Conservation (phyloP, 2,888 invertebrate species). For the Muscina levida region DNA sequence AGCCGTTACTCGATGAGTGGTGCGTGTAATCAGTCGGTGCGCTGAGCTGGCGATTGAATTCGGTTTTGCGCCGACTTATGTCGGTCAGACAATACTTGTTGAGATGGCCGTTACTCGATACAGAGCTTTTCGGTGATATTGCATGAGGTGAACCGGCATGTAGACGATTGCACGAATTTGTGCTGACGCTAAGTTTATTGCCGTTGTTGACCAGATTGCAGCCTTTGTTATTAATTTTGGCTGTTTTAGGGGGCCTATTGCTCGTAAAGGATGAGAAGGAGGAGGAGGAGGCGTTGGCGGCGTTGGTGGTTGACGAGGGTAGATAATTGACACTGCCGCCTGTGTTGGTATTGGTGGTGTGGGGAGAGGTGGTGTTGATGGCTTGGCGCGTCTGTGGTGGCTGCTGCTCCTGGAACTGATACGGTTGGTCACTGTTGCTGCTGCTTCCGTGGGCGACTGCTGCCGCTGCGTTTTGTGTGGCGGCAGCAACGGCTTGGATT, state of each 20-base stretch:
- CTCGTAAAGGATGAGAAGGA: slow-evolving; percentile 67
- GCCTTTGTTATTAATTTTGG: slow-evolving; percentile 78
- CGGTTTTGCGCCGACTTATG: slow-evolving; percentile 78
- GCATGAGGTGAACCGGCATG: slow-evolving; percentile 71
- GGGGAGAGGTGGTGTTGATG: no score
- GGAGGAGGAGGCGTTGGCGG: slow-evolving; percentile 33
- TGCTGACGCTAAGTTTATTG: slow-evolving; percentile 74
- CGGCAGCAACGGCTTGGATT: slow-evolving; percentile 56
- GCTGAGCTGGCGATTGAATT: slow-evolving; percentile 80
- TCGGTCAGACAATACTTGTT: slow-evolving; percentile 78
- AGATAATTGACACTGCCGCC: slow-evolving; percentile 65
- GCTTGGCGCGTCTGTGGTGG: slow-evolving; percentile 52
- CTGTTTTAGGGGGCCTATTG: slow-evolving; percentile 68
- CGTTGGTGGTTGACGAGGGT: slow-evolving; percentile 20
- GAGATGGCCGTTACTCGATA: slow-evolving; percentile 78
- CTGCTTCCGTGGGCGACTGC: slow-evolving; percentile 58
- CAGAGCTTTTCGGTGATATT: slow-evolving; percentile 76
- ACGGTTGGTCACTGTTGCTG: slow-evolving; percentile 46
- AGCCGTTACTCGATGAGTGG: slow-evolving; percentile 73
- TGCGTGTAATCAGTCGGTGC: slow-evolving; percentile 78
- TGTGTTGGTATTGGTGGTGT: no score
- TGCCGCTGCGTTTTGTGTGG: slow-evolving; percentile 59
- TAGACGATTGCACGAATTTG: slow-evolving; percentile 74
- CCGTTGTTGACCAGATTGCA: slow-evolving; percentile 76
- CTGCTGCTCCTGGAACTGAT: slow-evolving; percentile 43